Evolutionary conservation across 1,140 invertebrate species (phyloP), one percentile per base, ranked within the genome.

Genomic region (Scylla paramamosain): DNA sequence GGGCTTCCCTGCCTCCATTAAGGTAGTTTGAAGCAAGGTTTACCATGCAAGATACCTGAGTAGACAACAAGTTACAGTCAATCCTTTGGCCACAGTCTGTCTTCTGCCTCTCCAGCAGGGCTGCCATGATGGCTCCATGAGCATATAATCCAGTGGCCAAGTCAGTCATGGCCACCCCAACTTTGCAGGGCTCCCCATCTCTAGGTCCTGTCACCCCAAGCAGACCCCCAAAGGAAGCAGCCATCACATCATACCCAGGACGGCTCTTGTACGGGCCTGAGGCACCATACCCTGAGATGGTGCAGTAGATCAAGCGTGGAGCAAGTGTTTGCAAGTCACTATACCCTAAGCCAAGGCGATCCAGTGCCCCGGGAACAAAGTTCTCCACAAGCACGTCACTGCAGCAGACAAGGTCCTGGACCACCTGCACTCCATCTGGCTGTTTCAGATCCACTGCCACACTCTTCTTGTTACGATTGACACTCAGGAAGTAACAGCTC

Each of bases 401-500:
- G 96, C 98, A 97, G 90, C 97, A 97, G 16, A 98, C 98, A 82
- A 99, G 97, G 86, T 99, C 97, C 96, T 98, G 97, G 20, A 99
- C 97, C 39, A 99, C 97, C 82, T 98, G 96, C 96, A 97, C 97
- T 0, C 99, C 99, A 97, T 98, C 97, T 39, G 96, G 88, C 29
- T 97, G 97, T 96, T 99, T 99, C 0, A 99, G 97, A 97, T 99
- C 98, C 83, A 99, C 97, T 96, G 98, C 99, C 87, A 99, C 97
- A 97, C 99, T 99, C 97, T 99, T 99, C 97, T 99, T 99, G 97
- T 99, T 99, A 96, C 99, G 98, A 97, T 99, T 99, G 0, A 99
- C 97, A 48, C 98, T 97, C 7, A 98, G 96, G 97, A 99, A 99
- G 96, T 99, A 99, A 93, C 98, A 98, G 32, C 98, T 98, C 96